These are phyloP conservation scores for Eidolon helvum DNA, from an alignment of 2,113 vertebrate species.

Conservation along the genomic window DNA sequence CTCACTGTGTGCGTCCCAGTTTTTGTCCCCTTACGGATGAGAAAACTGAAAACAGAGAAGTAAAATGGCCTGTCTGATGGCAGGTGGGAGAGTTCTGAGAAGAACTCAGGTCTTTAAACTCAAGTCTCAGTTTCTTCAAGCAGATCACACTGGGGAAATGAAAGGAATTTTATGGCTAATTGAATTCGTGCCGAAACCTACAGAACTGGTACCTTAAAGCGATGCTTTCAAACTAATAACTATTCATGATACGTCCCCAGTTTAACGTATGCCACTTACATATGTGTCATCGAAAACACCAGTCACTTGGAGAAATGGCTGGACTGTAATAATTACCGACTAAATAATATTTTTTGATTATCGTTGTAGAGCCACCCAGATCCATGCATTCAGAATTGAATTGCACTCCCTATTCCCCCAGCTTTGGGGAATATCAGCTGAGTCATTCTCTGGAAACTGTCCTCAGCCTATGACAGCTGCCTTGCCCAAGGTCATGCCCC, in stretches of 20 bases:
- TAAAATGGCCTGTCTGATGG: background rate
- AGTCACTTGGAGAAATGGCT: background rate
- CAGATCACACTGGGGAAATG: background rate
- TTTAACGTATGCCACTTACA: background rate
- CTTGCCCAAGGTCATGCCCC: background rate
- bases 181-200: background rate
- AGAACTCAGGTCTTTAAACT: background rate
- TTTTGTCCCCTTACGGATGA: background rate
- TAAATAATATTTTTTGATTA: background rate
- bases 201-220: background rate
- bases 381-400: background rate
- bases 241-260: rapidly evolving
- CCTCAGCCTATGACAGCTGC: background rate
- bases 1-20: background rate
- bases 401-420: too few species aligned
- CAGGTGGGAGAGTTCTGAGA: background rate
- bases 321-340: background rate
- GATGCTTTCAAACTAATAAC: background rate
- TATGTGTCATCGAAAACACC: background rate
- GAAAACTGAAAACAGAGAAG: background rate
- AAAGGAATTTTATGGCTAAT: background rate
- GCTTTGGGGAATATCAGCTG: background rate
- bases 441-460: background rate
- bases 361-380: background rate
- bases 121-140: background rate